Evolutionary conservation across 2,113 vertebrate genomes (phyloP), one percentile per base, ranked within the genome.

Genomic region (Malurus melanocephalus): DNA sequence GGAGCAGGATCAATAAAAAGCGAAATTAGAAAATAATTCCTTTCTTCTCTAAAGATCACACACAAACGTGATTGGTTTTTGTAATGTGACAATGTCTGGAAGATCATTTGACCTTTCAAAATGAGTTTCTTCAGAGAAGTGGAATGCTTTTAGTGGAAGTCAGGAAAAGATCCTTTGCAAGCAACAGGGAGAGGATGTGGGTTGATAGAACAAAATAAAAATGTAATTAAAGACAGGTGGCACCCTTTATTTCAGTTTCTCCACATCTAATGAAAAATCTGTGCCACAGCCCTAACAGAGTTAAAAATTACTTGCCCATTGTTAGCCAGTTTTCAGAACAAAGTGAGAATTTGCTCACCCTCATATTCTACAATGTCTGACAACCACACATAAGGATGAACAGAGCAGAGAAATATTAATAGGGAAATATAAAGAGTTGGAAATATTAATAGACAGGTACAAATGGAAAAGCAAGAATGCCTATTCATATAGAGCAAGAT

Each of bases 1-100:
- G 84, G 49, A 91, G 10, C 42, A 87, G 61, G 75, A 93, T 77
- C 93, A 92, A 85, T 79, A 85, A 89, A 84, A 18, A 92, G 32
- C 0, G 0, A 79, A 85, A 56, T 51, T 53, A 64, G 43, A 72
- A 60, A 90, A 65, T 40, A 53, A 16, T 87, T 89, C 45, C 78
- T 91, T 94, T 87, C 56, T 77, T 82, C 80, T 83, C 65, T 28
- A 52, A 83, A 92, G 76, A 86, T 80, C 80, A 86, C 16, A 42
- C 65, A 83, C 23, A 85, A 69, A 80, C 0, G 5, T 35, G 56
- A 83, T 71, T 38, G 59, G 21, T 35, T 88, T 82, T 87, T 57
- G 83, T 60, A 83, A 57, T 0, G 8, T 60, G 56, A 89, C 46
- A 76, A 56, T 71, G 84, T 77, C 60, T 89, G 89, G 61, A 91